Evolutionary conservation across 2,888 invertebrate species (phyloP).

Genomic region (Phoenoteleia sp.): DNA sequence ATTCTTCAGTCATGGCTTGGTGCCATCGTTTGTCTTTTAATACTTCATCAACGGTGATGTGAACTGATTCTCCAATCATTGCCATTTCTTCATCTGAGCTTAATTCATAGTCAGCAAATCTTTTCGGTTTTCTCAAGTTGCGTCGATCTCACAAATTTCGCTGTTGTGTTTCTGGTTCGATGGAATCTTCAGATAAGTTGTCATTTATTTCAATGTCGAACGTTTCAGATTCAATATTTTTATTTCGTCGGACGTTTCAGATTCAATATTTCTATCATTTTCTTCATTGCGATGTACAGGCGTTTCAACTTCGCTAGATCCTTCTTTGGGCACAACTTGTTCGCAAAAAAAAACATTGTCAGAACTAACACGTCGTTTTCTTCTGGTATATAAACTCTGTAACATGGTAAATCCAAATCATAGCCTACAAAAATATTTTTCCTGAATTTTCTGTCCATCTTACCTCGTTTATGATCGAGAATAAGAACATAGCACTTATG

Average conservation of each 20-base stretch:
- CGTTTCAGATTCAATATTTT: too few relatives aligned
- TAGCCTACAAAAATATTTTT: too few relatives aligned
- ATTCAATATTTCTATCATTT: too few relatives aligned
- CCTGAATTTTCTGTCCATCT: neutral
- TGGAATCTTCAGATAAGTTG: too few relatives aligned
- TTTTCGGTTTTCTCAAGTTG: slow-evolving; percentile 42
- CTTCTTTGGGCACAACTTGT: slow-evolving; percentile 31
- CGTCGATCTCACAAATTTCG: slow-evolving; percentile 60
- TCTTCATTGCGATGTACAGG: too few relatives aligned
- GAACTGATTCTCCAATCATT: slow-evolving; percentile 66
- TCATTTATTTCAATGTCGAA: too few relatives aligned
- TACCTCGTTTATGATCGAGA: neutral
- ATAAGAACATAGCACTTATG: neutral
- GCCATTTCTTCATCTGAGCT: neutral
- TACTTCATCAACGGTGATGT: slow-evolving; percentile 73
- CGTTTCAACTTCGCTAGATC: too few relatives aligned
- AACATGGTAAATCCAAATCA: slow-evolving; percentile 71
- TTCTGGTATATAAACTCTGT: slow-evolving; percentile 67
- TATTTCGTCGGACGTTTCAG: too few relatives aligned
- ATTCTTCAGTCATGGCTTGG: slow-evolving; percentile 50
- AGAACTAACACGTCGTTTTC: too few relatives aligned
- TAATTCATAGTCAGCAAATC: slow-evolving; percentile 50
- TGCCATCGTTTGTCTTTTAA: slow-evolving; percentile 74
- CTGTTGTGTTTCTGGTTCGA: slow-evolving; percentile 71
- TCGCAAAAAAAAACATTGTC: slow-evolving; percentile 67